Base-by-base conservation (phyloP, 1,140 invertebrate genomes). In the Euura lappo region DNA sequence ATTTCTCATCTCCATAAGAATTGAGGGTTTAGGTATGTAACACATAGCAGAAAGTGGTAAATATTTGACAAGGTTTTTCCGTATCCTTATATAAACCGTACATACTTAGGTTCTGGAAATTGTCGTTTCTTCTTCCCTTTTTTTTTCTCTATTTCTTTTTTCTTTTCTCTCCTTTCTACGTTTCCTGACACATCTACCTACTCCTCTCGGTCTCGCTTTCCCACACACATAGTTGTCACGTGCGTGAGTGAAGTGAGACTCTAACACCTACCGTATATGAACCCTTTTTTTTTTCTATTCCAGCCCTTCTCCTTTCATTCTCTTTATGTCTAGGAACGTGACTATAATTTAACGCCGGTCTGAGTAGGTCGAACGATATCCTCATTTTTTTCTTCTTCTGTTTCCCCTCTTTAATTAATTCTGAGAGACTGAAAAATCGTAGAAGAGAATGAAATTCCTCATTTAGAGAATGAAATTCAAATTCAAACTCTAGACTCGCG, bases 341-440 rank as follows among this genome's bases (percentile, higher is more conserved):
- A 64, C 13, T 13, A 10, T 64, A 28, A 28, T 28, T 28, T 28
- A 28, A 28, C 28, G 1, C 28, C 28, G 28, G 28, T 28, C 28
- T 1, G 28, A 28, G 28, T 28, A 28, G 28, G 28, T 28, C 28
- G 28, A 28, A 28, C 28, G 28, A 28, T 28, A 28, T 28, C 51
- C 46, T 71, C 70, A n/a, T 68, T 72, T 72, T 72, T 72, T 65
- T 69, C 68, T 71, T 28, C 4, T 11, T 4, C 65, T 64, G 10
- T 71, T 45, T 45, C 44, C 43, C 47, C 70, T 71, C 44, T 45
- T 28, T 28, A 28, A 28, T 28, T 28, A 28, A 28, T 28, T 28
- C 28, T 28, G 28, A 28, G 28, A 28, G 28, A 28, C 28, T 28
- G 28, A 28, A 28, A 28, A 28, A 28, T 28, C 28, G 28, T 28